These are phyloP conservation scores for Leptinotarsa peninsularis DNA, from an alignment of 2,888 invertebrate species.

Conservation along the genomic window DNA sequence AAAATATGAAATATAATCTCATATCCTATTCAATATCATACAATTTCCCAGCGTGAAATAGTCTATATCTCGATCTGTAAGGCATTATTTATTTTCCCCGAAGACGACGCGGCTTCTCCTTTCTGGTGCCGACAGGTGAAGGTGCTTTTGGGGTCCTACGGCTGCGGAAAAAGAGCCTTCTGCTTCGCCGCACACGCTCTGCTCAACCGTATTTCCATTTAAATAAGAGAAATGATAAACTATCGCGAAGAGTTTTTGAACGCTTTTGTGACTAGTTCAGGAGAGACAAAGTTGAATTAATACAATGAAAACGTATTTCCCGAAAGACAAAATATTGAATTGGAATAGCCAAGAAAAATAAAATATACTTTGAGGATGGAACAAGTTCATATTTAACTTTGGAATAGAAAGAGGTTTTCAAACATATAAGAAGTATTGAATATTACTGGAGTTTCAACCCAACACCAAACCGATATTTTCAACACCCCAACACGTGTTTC, in stretches of 20 bases:
- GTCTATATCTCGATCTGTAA: slow-evolving; percentile 56
- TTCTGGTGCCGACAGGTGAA: slow-evolving; percentile 48
- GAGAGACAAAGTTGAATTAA: background rate
- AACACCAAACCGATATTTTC: too few species aligned
- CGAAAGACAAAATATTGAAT: background rate
- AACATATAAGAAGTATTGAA: too few species aligned
- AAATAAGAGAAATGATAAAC: slow-evolving; percentile 42
- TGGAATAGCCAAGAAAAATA: too few species aligned
- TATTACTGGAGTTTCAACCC: too few species aligned
- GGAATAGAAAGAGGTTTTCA: too few species aligned
- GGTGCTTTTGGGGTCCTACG: slow-evolving; percentile 21
- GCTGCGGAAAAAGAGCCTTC: slow-evolving; percentile 37
- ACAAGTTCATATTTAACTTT: too few species aligned
- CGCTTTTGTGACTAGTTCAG: background rate
- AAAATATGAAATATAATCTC: slow-evolving; percentile 55
- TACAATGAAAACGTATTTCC: background rate
- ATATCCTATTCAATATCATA: slow-evolving; percentile 58
- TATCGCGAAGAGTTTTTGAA: slow-evolving; percentile 14
- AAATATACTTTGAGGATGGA: too few species aligned
- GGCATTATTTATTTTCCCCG: slow-evolving; percentile 48
- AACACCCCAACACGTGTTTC: too few species aligned
- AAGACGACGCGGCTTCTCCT: slow-evolving; percentile 39
- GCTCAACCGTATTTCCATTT: slow-evolving; percentile 42
- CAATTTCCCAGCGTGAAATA: slow-evolving; percentile 58
- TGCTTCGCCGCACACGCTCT: slow-evolving; percentile 33